Percentiles rank a stretch among this genome's conserved stretches.
These are phyloP conservation scores for Panulirus ornatus DNA, from an alignment of 1,140 invertebrate species.

Conservation along the genomic window DNA sequence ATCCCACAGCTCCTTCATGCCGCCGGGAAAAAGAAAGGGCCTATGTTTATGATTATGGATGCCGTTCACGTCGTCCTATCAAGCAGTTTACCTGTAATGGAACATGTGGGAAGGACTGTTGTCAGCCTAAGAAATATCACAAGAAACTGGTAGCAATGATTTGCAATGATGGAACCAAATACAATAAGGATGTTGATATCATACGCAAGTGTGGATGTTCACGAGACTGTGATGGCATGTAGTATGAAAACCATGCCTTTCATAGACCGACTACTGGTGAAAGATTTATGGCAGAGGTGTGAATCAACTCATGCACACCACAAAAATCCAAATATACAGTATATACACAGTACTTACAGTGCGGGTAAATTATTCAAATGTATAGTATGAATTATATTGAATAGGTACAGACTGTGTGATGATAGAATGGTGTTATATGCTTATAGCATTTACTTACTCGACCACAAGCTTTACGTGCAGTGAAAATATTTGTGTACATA, in stretches of 20 bases:
- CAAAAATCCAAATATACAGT: constrained; percentile 24
- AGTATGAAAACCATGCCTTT: constrained; percentile 20
- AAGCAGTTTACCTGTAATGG: constrained; percentile 92
- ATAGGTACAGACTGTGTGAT: constrained; percentile 27
- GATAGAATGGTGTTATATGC: constrained; percentile 26
- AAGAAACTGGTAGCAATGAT: constrained; percentile 94
- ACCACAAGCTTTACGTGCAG: constrained; percentile 68
- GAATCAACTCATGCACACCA: constrained; percentile 16
- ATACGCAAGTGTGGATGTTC: constrained; percentile 89
- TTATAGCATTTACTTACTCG: constrained; percentile 53
- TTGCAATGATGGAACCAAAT: constrained; percentile 94
- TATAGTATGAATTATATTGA: neutral
- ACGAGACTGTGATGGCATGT: constrained; percentile 58
- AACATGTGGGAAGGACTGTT: constrained; percentile 87
- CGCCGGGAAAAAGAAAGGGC: constrained; percentile 92
- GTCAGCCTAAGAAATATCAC: constrained; percentile 92
- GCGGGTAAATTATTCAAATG: constrained; percentile 48
- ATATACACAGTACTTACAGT: constrained; percentile 54
- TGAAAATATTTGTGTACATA: constrained; percentile 67
- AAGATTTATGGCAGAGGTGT: constrained; percentile 13
- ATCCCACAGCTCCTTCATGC: constrained; percentile 89
- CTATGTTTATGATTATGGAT: constrained; percentile 92
- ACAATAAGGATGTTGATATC: constrained; percentile 96
- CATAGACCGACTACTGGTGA: neutral
- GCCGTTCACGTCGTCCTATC: constrained; percentile 90